phyloP scores from a whole-genome alignment of 2,888 invertebrate genomes.

The Pelosia muscerda region DNA sequence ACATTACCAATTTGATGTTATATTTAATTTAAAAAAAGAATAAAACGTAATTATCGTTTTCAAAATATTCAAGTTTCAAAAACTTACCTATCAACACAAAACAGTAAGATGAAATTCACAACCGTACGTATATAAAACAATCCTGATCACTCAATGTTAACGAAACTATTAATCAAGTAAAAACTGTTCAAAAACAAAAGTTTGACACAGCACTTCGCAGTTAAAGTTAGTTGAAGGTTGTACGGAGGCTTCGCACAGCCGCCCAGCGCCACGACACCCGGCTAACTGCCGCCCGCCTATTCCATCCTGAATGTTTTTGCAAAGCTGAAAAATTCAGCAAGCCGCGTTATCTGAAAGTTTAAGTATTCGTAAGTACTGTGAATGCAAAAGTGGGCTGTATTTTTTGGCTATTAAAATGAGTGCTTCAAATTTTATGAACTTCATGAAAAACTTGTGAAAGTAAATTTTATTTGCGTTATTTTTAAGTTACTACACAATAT shows the following conservation, averaged over 20 bases:
- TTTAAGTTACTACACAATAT: background rate
- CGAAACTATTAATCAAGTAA: background rate
- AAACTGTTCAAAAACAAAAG: slow-evolving; percentile 29
- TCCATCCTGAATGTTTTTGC: slow-evolving; percentile 55
- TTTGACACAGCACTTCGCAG: slow-evolving; percentile 48
- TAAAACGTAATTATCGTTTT: background rate
- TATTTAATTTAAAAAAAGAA: too few relatives aligned
- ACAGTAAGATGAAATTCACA: slow-evolving; percentile 6
- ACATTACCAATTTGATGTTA: background rate
- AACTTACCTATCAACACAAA: slow-evolving; percentile 18
- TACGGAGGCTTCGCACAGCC: slow-evolving; percentile 63
- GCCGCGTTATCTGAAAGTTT: slow-evolving; percentile 56
- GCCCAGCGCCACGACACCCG: slow-evolving; percentile 63
- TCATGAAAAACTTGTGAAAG: background rate
- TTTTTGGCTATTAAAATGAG: slow-evolving; percentile 23
- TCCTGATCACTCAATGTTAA: slow-evolving; percentile 1
- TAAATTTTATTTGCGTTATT: background rate
- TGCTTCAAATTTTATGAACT: background rate
- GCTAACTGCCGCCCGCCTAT: slow-evolving; percentile 76
- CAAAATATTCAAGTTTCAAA: background rate
- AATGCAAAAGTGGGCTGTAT: slow-evolving; percentile 27
- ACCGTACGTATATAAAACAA: background rate
- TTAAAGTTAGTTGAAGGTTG: slow-evolving; percentile 38
- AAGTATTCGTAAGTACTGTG: slow-evolving; percentile 40
- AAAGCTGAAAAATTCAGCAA: slow-evolving; percentile 67